Evolutionary conservation across 2,113 vertebrate species (phyloP), one percentile per base, ranked within the genome.

Genomic region (Otolemur garnettii): DNA sequence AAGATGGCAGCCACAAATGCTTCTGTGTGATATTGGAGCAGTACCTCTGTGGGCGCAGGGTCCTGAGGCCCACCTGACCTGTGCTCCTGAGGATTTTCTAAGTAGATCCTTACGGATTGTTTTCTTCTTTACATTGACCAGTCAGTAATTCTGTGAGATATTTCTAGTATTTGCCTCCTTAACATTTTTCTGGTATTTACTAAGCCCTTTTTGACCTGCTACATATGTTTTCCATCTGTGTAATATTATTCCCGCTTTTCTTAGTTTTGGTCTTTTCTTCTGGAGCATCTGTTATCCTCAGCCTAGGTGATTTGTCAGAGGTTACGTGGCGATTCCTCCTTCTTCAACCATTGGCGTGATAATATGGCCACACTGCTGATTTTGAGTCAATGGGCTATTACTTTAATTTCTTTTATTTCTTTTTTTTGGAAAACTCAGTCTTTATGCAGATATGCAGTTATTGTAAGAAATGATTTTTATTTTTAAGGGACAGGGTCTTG

Each of bases 181-280:
- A 68, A 64, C 13, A 72, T 78, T 55, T 57, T 90, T 74, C 79
- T 85, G 55, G 64, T 81, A 66, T 90, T 84, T 55, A 50, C 64
- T 57, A 85, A 72, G 33, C 57, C 68, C 83, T 95, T 87, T 94
- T 94, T 87, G 83, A 72, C 71, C 81, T 66, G 24, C 86, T 83
- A 26, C 33, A 45, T 82, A 45, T 66, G 62, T 88, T 89, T 93
- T 89, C 74, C 60, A n/a, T 95, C 69, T 84, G n/a, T 2, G 22
- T 71, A 55, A 11, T 22, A 82, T 33, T 69, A 60, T 85, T n/a
- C 33, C 35, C 90, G 35, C 42, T 89, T 88, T 71, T 30, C 82
- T 80, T 68, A 50, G 71, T 75, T 93, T 82, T 74, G 71, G 35
- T 45, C 38, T 72, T 86, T 59, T 89, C 59, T 96, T 66, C 42